Percentiles rank a stretch among this genome's conserved stretches.
phyloP scores from a whole-genome alignment of 2,113 vertebrate genomes.

The Ophthalmolycus amberensis region DNA sequence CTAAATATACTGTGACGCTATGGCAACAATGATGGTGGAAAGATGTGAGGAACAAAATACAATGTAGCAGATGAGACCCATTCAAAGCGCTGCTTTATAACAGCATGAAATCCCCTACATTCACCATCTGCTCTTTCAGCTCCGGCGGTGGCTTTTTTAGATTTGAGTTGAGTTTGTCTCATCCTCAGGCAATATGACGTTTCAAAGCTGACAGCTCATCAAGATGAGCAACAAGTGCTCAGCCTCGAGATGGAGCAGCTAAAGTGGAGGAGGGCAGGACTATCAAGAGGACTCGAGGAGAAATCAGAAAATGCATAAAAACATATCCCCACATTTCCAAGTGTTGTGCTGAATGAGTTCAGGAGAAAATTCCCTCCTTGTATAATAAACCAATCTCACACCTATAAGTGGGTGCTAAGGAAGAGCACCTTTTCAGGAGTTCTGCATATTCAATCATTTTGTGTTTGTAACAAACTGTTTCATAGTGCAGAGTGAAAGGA shows the following conservation, averaged over 20 bases:
- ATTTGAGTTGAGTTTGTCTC: neutral
- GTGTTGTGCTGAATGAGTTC: neutral
- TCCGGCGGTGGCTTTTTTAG: neutral
- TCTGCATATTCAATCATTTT: neutral
- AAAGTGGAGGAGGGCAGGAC: neutral
- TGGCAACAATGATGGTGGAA: neutral
- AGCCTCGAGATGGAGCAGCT: neutral
- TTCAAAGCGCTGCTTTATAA: neutral
- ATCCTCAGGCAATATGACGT: neutral
- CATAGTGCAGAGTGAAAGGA: neutral
- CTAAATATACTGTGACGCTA: neutral
- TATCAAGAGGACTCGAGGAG: neutral
- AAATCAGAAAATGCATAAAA: constrained; percentile 1
- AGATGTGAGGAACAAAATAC: neutral
- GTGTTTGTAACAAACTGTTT: neutral
- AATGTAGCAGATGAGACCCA: neutral
- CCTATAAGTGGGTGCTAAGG: neutral
- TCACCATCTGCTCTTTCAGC: neutral
- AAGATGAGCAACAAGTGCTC: neutral
- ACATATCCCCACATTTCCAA: neutral
- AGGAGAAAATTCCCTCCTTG: neutral
- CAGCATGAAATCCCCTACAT: neutral
- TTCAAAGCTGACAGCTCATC: neutral
- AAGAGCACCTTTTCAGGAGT: neutral
- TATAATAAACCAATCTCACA: neutral